phyloP scores from a whole-genome alignment of 1,140 invertebrate species.

The Epicauta chinensis region DNA sequence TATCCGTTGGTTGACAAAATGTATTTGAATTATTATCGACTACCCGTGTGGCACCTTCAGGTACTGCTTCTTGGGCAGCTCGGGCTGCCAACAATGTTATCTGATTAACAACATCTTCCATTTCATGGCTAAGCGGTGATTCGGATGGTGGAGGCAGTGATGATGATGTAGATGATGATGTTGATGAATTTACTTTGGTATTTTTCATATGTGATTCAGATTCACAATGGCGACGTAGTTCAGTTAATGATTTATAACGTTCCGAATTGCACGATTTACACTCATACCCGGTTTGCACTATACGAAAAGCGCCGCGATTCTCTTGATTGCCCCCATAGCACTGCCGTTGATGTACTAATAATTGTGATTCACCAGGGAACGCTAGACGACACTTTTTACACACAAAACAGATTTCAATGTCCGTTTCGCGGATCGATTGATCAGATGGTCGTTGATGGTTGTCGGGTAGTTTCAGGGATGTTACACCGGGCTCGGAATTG shows the following conservation, averaged over 20 bases:
- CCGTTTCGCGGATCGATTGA: constrained; percentile 51
- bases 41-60: constrained; percentile 21
- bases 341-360: constrained; percentile 64
- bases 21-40: constrained; percentile 45
- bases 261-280: constrained; percentile 62
- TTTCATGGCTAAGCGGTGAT: constrained; percentile 64
- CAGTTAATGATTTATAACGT: constrained; percentile 50
- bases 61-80: constrained; percentile 52
- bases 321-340: constrained; percentile 61
- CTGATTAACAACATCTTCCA: constrained; percentile 78
- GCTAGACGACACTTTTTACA: constrained; percentile 81
- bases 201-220: constrained; percentile 49
- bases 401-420: constrained; percentile 74
- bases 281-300: constrained; percentile 63
- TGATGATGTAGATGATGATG: too few relatives aligned
- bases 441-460: constrained; percentile 36
- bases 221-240: constrained; percentile 64
- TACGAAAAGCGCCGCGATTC: constrained; percentile 55
- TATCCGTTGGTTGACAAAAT: constrained; percentile 48
- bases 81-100: constrained; percentile 69
- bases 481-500: constrained; percentile 57
- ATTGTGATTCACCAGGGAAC: constrained; percentile 65
- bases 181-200: constrained; percentile 23
- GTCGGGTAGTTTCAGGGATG: constrained; percentile 56
- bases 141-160: constrained; percentile 42